Base-by-base conservation (phyloP, 2,113 vertebrate species). In the Rhineura floridana region DNA sequence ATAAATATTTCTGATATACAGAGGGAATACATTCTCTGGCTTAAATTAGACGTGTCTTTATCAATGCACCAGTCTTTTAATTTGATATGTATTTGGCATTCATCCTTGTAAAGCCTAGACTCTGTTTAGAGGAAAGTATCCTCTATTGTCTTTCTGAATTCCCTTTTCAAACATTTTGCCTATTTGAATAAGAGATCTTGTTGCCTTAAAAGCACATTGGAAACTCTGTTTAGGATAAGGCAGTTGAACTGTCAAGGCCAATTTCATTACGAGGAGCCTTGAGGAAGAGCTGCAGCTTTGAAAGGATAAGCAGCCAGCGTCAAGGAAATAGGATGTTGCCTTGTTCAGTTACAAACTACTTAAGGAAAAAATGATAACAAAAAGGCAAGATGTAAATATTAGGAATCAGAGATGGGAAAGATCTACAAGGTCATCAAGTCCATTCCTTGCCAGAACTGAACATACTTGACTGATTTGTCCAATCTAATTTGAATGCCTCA, bases 31-130 rank as follows among this genome's bases (percentile, higher is more conserved):
- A 67, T 88, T 77, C 72, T 83, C 87, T 88, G 87, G 81, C 81
- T 88, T 88, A 88, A 88, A 88, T 88, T 88, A 83, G 87, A 88
- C 12, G 72, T 88, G 87, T 88, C 87, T 88, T 76, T 88, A 88
- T 88, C 87, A 88, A 88, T 88, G 87, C 59, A 76, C 70, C 72
- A 65, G 81, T 83, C 87, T 88, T 88, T 88, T 83, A 81, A 77
- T 88, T 88, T 88, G 81, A 83, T 88, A 77, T 5, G n/a, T 88
- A 83, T 88, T 88, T 88, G 87, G 87, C 87, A 88, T 88, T 88
- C 87, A 88, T 88, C 72, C 87, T 77, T 76, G 80, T 83, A 88
- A 88, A 88, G 87, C 81, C 59, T 81, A 77, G 87, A 76, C 87
- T 87, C 86, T 83, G 72, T 88, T 88, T 88, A 88, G 87, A 83